These are phyloP conservation scores for Marcusenius ussheri DNA, from an alignment of 2,113 vertebrate species.

Conservation along the genomic window DNA sequence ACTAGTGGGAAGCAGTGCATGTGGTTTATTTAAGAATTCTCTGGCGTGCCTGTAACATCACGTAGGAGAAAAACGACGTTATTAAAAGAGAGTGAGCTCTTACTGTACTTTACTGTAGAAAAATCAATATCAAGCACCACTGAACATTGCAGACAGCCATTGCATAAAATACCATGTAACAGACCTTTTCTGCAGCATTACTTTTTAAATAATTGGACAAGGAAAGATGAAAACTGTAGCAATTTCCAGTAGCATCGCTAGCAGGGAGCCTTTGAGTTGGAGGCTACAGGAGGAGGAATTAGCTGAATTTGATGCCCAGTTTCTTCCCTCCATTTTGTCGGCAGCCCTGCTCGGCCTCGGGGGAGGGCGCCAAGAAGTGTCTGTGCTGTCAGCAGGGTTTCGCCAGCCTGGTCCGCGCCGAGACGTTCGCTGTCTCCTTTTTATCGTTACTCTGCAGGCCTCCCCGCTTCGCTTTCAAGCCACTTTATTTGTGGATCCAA, in stretches of 20 bases:
- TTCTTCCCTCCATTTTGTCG: neutral
- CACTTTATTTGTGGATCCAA: slow-evolving; percentile 41
- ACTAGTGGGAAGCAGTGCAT: neutral
- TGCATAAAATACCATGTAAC: neutral
- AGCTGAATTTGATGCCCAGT: neutral
- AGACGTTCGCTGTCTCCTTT: slow-evolving; percentile 57
- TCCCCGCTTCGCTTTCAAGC: slow-evolving; percentile 39
- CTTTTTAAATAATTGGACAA: neutral
- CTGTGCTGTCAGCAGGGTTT: slow-evolving; percentile 19
- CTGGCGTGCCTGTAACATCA: neutral
- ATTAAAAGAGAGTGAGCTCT: neutral
- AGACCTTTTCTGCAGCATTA: neutral
- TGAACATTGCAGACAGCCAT: neutral
- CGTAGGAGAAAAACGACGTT: neutral
- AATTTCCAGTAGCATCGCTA: neutral
- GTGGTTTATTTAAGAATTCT: neutral
- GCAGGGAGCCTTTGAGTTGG: neutral
- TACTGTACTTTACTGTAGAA: neutral
- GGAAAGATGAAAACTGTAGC: neutral
- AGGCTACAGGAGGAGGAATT: neutral
- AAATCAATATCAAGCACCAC: neutral
- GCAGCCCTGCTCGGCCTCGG: neutral
- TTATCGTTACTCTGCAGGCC: slow-evolving; percentile 60
- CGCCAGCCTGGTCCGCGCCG: slow-evolving; percentile 38
- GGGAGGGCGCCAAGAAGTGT: neutral